These are phyloP conservation scores for Kryptopterus vitreolus DNA, from an alignment of 2,797 vertebrate species.

Conservation along the genomic window DNA sequence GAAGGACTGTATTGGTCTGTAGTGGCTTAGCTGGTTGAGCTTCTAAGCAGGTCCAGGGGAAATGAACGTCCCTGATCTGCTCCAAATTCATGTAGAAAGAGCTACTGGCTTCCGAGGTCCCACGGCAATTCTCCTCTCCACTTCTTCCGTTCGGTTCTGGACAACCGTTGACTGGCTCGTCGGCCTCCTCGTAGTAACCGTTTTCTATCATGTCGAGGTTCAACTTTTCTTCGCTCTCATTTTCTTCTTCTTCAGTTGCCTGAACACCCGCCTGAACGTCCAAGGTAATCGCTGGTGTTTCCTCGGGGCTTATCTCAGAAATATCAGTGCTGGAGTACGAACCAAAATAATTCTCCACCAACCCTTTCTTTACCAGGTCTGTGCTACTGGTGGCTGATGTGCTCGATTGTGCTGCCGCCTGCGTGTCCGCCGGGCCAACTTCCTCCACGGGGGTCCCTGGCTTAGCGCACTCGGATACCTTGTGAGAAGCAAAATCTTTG, in stretches of 20 bases:
- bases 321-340: conserved; percentile 84
- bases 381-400: conserved; percentile 83
- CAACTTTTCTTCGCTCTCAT: conserved; percentile 76
- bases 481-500: conserved; percentile 42
- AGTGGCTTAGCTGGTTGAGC: conserved; percentile 63
- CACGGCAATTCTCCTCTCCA: conserved; percentile 52
- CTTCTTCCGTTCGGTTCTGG: conserved; percentile 67
- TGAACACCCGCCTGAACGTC: conserved; percentile 66
- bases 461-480: conserved; percentile 61
- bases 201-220: conserved; percentile 95
- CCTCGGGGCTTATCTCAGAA: conserved; percentile 82
- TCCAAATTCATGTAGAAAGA: conserved; percentile 70
- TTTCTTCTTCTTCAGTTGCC: conserved; percentile 71
- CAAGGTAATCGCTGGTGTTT: conserved; percentile 74
- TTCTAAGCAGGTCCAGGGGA: conserved; percentile 75
- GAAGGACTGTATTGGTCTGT: conserved; percentile 67
- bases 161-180: conserved; percentile 77
- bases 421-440: conserved; percentile 66
- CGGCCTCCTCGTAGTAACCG: conserved; percentile 92
- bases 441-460: conserved; percentile 65
- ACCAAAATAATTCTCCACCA: conserved; percentile 97
- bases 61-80: conserved; percentile 72
- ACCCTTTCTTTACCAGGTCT: conserved; percentile 91
- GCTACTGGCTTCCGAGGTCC: conserved; percentile 63
- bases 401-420: conserved; percentile 72